Evolutionary conservation across 2,797 vertebrate species (phyloP), one percentile per base, ranked within the genome.

Genomic region (Aldrovandia affinis): DNA sequence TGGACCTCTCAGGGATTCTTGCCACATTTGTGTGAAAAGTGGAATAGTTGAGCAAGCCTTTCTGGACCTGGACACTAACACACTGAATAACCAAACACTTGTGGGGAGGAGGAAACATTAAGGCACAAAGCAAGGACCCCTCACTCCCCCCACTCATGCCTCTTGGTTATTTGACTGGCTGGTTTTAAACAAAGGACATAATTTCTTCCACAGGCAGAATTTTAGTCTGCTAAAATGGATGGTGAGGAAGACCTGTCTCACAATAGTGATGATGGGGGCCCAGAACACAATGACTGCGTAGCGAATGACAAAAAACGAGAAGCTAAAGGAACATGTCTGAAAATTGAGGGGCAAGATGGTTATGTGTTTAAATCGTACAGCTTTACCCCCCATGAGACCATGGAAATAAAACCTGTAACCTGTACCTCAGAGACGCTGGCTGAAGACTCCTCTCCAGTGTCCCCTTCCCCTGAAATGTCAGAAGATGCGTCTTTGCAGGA

Each of bases 301-400:
- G 93, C 95, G 82, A 92, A 83, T 28, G 86, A 87, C 84, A 94
- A 91, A 90, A 95, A 91, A 89, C 91, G 89, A 88, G 96, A 96
- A 86, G 95, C 94, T 22, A 95, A 95, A 89, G 93, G 91, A 84
- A 94, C 91, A 42, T 95, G 94, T 90, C 90, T 96, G 83, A 96
- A 93, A 90, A 96, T 96, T 15, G 94, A 96, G 89, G 95, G 95
- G 59, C 94, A 96, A 89, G 95, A 96, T 50, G 95, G 95, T 84
- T 96, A 96, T 47, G 95, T 96, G 83, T 95, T 96, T 86, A 95
- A 95, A 88, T 95, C 95, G n/a, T 96, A 96, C 91, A 95, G 93
- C 91, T 91, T 95, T 82, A 91, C 91, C 70, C 93, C 95, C 81
- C 92, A 89, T 2, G 91, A 94, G 20, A 83, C 85, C 54, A 65